Percentiles rank a stretch among this genome's conserved stretches.
Conservation (phyloP, 1,140 invertebrate genomes). For the Epicauta chinensis region DNA sequence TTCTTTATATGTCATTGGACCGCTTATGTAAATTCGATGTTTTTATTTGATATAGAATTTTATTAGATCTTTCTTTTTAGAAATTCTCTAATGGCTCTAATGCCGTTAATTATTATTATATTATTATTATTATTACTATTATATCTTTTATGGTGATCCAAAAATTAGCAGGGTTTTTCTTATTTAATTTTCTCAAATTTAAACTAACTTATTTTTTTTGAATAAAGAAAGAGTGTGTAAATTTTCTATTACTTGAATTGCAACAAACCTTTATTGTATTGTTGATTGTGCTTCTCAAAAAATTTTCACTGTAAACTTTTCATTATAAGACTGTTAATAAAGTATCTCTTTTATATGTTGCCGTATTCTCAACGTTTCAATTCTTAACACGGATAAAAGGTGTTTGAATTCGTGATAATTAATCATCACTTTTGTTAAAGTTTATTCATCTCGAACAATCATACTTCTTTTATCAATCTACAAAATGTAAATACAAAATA, state of each 20-base stretch:
- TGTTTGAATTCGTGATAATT: background rate
- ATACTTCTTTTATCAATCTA: slow-evolving; percentile 16
- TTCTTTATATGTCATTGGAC: slow-evolving; percentile 11
- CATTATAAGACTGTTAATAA: slow-evolving; percentile 18
- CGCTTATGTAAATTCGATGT: slow-evolving; percentile 8
- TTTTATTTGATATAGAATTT: slow-evolving; percentile 8
- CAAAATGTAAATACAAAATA: slow-evolving; percentile 18
- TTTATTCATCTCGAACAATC: slow-evolving; percentile 13
- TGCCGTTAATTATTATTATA: no score
- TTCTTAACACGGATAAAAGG: background rate
- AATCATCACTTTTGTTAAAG: slow-evolving; percentile 4
- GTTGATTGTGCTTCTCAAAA: slow-evolving; percentile 7
- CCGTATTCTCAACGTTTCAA: background rate
- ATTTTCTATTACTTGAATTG: background rate
- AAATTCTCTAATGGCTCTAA: slow-evolving; percentile 11
- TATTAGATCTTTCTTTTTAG: slow-evolving; percentile 5
- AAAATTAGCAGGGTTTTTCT: slow-evolving; percentile 18
- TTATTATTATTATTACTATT: no score
- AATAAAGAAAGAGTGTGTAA: no score
- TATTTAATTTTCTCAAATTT: slow-evolving; percentile 11
- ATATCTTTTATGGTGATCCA: background rate
- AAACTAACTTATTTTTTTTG: slow-evolving; percentile 5
- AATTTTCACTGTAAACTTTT: slow-evolving; percentile 13
- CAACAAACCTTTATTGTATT: slow-evolving; percentile 9
- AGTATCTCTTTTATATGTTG: slow-evolving; percentile 18